Evolutionary conservation across 92 coral and sea anemone genomes (phyloP).

Genomic region (Galaxea fascicularis): DNA sequence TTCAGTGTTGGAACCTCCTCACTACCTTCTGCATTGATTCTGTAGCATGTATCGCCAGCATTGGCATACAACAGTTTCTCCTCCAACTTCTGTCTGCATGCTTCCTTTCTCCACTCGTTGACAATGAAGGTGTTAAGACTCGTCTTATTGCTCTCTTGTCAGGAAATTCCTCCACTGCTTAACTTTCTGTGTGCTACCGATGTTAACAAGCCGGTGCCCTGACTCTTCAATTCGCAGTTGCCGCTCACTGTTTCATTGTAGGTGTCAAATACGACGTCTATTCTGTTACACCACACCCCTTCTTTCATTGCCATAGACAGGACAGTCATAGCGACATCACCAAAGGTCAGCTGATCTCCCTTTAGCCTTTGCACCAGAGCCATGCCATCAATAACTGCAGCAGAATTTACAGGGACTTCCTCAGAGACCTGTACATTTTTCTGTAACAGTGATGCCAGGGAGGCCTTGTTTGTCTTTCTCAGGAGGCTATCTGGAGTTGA

Average conservation of each 20-base stretch:
- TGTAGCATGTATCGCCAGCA: conserved; percentile 10
- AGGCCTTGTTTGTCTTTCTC: conserved; percentile 66
- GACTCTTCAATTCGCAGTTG: conserved; percentile 49
- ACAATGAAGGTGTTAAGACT: too few relatives aligned
- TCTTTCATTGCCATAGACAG: conserved; percentile 51
- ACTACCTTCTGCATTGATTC: conserved; percentile 59
- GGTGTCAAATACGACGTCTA: conserved; percentile 64
- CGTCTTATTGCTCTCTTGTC: conserved; percentile 19
- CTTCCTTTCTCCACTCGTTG: conserved; percentile 68
- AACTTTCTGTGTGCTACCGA: conserved; percentile 53
- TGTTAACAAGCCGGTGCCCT: conserved; percentile 50
- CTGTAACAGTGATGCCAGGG: conserved; percentile 48
- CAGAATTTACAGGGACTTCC: conserved; percentile 29
- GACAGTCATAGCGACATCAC: conserved; percentile 48
- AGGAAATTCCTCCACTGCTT: conserved; percentile 56
- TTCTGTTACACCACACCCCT: conserved; percentile 46
- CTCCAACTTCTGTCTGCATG: conserved; percentile 35
- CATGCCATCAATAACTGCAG: conserved; percentile 66
- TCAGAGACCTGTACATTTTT: conserved; percentile 43
- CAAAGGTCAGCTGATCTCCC: conserved; percentile 53
- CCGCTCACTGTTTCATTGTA: conserved; percentile 56
- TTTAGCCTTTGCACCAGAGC: conserved; percentile 58
- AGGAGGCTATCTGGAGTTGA: conserved; percentile 43
- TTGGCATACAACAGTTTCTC: conserved; percentile 48
- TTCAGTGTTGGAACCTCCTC: too few relatives aligned